A percentile compares a stretch with the other conserved stretches of the same genome.
phyloP scores from a whole-genome alignment of 1,140 invertebrate genomes.

The Lordiphosa clarofinis region DNA sequence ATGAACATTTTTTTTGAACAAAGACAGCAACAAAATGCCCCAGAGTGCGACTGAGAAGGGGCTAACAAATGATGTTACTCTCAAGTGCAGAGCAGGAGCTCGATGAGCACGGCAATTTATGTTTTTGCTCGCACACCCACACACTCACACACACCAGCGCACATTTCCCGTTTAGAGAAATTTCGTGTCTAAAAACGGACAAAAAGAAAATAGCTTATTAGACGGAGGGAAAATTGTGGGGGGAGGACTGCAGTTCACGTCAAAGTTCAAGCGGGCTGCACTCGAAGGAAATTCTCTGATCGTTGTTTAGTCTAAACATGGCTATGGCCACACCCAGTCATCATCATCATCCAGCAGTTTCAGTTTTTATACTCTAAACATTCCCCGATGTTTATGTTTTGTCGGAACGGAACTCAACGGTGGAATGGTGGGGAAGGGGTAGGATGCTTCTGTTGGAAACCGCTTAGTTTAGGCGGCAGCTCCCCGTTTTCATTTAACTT shows the following conservation, averaged over 20 bases:
- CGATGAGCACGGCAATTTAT: constrained; percentile 69
- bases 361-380: constrained; percentile 64
- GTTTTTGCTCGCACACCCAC: constrained; percentile 18
- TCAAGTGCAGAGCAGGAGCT: constrained; percentile 53
- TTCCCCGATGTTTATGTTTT: constrained; percentile 65
- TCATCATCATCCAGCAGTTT: constrained; percentile 1
- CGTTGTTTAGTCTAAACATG: constrained; percentile 64
- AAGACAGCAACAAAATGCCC: constrained; percentile 16
- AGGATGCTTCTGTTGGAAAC: constrained; percentile 37
- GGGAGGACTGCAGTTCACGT: constrained; percentile 56
- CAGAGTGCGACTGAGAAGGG: constrained; percentile 5
- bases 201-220: constrained; percentile 58
- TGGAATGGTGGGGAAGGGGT: neutral
- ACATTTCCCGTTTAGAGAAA: constrained; percentile 50
- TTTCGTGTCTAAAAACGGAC: constrained; percentile 70
- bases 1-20: constrained; percentile 25
- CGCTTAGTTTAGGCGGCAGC: constrained; percentile 49
- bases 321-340: constrained; percentile 58
- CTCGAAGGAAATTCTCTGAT: constrained; percentile 42
- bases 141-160: constrained; percentile 23
- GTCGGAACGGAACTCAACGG: constrained; percentile 20
- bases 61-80: constrained; percentile 16
- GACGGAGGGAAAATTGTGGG: constrained; percentile 21
- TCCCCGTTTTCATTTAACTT: constrained; percentile 60
- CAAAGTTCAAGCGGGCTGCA: constrained; percentile 64